These are phyloP conservation scores for Menura novaehollandiae DNA, from an alignment of 2,113 vertebrate genomes.

Conservation along the genomic window DNA sequence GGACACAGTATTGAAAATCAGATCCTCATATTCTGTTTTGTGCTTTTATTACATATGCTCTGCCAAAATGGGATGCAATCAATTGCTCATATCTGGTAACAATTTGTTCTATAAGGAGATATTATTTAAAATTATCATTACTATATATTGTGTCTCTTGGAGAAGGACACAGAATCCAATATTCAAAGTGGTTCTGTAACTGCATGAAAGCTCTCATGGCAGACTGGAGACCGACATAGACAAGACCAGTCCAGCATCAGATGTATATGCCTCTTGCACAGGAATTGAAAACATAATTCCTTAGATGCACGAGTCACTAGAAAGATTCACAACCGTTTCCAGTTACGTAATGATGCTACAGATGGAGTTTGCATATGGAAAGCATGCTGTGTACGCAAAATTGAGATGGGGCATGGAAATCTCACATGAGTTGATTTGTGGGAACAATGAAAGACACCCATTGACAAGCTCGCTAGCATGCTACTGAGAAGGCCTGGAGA, in stretches of 20 bases:
- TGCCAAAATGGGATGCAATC: not conserved
- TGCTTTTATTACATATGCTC: not conserved
- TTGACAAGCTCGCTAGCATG: fast-evolving
- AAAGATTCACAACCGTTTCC: not conserved
- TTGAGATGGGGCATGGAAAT: not conserved
- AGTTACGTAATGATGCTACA: not conserved
- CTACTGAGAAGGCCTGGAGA: not conserved
- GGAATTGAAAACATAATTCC: not conserved
- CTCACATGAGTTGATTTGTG: not conserved
- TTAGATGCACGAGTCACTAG: not conserved
- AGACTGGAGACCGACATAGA: not conserved
- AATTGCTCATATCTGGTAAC: not conserved
- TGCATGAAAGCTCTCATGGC: not conserved
- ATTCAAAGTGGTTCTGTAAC: not conserved
- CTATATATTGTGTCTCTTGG: not conserved
- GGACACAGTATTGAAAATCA: not conserved
- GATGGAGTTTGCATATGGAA: not conserved
- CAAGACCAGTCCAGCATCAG: not conserved
- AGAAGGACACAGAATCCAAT: not conserved
- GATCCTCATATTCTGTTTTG: not conserved
- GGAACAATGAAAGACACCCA: not conserved
- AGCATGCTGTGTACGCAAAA: not conserved
- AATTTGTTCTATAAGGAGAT: not conserved
- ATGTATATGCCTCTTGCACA: not conserved
- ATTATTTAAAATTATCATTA: not conserved